Base-by-base conservation (phyloP, 2,797 vertebrate genomes). In the Danio albolineatus region DNA sequence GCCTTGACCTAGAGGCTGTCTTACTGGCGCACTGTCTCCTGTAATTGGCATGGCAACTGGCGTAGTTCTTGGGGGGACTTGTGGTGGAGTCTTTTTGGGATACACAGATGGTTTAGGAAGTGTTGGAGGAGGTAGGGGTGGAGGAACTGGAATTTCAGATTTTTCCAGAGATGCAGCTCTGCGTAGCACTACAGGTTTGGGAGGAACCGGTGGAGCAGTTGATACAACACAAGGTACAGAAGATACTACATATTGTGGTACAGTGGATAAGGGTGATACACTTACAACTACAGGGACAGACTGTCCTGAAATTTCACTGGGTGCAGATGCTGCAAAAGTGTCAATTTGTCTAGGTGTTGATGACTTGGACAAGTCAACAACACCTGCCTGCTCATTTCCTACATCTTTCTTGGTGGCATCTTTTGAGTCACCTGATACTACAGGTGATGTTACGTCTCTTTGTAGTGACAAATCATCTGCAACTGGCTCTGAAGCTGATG, bases 61-160 rank as follows among this genome's bases (percentile, higher is more conserved):
- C 71, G 90, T 86, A 80, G 90, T 81, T 89, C 91, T 64, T 80
- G 90, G 74, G 76, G 92, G 79, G 65, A 91, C 91, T 87, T 93
- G 92, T 85, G 92, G 85, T 86, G 95, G 92, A 88, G 92, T 87
- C 85, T 94, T 98, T 92, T 94, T 97, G 78, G 96, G 96, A 88
- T 96, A 96, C 87, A 96, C 84, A 28, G 93, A 87, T 82, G 96
- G 97, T 88, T 98, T 99, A 83, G 96, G 96, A 83, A 95, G 91
- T 64, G 95, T 95, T 81, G 95, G 94, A 82, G 97, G 97, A 87
- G 96, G 96, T 72, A 95, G 91, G 60, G 95, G 93, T 46, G 95
- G 94, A 73, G 94, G 92, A 87, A 90, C 85, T 85, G 93, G 89
- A 85, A 94, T 93, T 76, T 94, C 93, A 85, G 92, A 39, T 89